phyloP scores from a whole-genome alignment of 2,113 vertebrate species.

The Osmerus mordax region DNA sequence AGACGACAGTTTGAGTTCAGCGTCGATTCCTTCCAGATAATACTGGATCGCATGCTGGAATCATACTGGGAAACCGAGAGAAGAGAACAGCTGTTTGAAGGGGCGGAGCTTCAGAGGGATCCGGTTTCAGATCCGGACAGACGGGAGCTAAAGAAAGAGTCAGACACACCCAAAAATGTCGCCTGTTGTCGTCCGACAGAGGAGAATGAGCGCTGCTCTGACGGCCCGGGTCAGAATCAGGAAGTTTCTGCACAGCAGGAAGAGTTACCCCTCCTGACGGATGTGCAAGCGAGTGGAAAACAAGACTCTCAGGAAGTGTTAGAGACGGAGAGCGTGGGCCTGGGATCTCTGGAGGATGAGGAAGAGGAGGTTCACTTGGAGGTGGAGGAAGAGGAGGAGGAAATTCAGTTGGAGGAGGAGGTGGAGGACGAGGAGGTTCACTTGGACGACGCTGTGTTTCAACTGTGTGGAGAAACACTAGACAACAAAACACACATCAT shows the following conservation, averaged over 20 bases:
- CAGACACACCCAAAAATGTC: not conserved
- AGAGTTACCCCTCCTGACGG: conserved; percentile 16
- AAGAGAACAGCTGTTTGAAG: conserved; percentile 37
- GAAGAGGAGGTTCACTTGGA: conserved; percentile 26
- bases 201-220: not conserved
- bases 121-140: conserved; percentile 33
- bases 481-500: conserved; percentile 38
- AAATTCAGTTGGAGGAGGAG: not conserved
- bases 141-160: conserved; percentile 11
- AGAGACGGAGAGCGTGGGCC: conserved; percentile 17
- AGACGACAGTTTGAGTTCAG: conserved; percentile 95
- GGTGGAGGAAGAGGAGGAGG: not conserved
- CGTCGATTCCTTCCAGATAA: conserved; percentile 95
- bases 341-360: conserved; percentile 20
- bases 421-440: not conserved
- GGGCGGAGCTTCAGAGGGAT: conserved; percentile 23
- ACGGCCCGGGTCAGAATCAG: conserved; percentile 4
- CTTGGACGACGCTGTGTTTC: conserved; percentile 38
- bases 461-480: conserved; percentile 39
- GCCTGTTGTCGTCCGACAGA: conserved; percentile 2
- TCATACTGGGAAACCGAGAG: conserved; percentile 76
- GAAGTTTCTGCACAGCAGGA: conserved; percentile 14
- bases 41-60: conserved; percentile 83
- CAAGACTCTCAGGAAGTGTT: conserved; percentile 16
- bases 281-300: conserved; percentile 21